phyloP scores from a whole-genome alignment of 2,888 invertebrate species.

The Aleiodes leptofemur region DNA sequence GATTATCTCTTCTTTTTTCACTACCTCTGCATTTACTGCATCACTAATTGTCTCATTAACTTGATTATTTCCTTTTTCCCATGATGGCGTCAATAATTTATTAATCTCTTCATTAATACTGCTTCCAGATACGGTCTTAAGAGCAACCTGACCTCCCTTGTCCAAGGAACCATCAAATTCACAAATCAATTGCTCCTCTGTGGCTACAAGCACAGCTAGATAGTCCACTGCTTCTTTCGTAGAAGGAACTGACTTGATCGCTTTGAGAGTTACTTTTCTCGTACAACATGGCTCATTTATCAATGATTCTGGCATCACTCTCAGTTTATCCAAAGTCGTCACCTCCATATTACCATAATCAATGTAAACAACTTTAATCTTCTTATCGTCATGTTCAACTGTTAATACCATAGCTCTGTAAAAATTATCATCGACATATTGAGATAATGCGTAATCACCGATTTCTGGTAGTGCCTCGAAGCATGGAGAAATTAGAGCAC shows the following conservation, averaged over 20 bases:
- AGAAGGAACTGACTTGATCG: constrained; percentile 60
- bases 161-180: constrained; percentile 58
- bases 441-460: constrained; percentile 67
- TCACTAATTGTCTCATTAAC: background rate
- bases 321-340: constrained; percentile 57
- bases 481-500: constrained; percentile 60
- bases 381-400: constrained; percentile 48
- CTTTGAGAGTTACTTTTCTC: constrained; percentile 61
- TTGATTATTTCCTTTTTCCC: constrained; percentile 48
- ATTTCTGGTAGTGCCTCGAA: constrained; percentile 59
- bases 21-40: background rate
- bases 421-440: constrained; percentile 64
- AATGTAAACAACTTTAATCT: constrained; percentile 63
- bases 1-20: background rate
- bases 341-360: constrained; percentile 70
- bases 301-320: constrained; percentile 60
- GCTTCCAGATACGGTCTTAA: constrained; percentile 56
- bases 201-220: constrained; percentile 58
- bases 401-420: constrained; percentile 69
- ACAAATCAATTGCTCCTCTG: constrained; percentile 59
- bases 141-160: constrained; percentile 59
- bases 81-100: constrained; percentile 60
- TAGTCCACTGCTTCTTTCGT: constrained; percentile 62
- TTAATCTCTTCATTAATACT: constrained; percentile 64
- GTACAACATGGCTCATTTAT: constrained; percentile 58